Evolutionary conservation across 2,797 vertebrate species (phyloP).

Genomic region (Anguilla megastoma): DNA sequence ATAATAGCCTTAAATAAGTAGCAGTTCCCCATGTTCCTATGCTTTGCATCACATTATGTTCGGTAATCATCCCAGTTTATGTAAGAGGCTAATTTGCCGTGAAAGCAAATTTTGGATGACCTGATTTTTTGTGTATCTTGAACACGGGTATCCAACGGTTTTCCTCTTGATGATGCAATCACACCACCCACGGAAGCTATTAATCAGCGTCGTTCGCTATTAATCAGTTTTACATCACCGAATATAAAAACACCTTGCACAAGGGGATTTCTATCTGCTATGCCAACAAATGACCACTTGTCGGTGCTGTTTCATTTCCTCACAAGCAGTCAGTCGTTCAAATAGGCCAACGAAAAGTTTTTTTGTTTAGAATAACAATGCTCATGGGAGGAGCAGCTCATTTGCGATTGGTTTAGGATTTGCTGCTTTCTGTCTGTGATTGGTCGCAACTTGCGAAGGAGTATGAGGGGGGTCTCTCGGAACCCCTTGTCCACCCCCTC

Average conservation of each 20-base stretch:
- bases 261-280: slow-evolving; percentile 32
- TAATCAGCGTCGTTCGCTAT: background rate
- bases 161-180: background rate
- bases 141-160: background rate
- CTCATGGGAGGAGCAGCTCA: slow-evolving; percentile 59
- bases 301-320: slow-evolving; percentile 67
- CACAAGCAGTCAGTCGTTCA: slow-evolving; percentile 47
- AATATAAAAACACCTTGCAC: slow-evolving; percentile 13
- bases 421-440: slow-evolving; percentile 61
- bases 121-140: background rate
- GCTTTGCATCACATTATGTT: background rate
- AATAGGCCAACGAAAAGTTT: slow-evolving; percentile 71
- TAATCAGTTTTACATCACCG: slow-evolving; percentile 20
- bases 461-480: slow-evolving; percentile 55
- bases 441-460: slow-evolving; percentile 62
- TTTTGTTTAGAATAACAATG: slow-evolving; percentile 72
- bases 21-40: background rate
- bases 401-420: slow-evolving; percentile 67
- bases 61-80: background rate
- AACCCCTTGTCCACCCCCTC: slow-evolving; percentile 43
- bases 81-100: background rate
- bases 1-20: background rate
- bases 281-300: slow-evolving; percentile 48
- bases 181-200: background rate
- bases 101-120: slow-evolving; percentile 16